Percentiles rank a stretch among this genome's conserved stretches.
These are phyloP conservation scores for Myrmecobius fasciatus DNA, from an alignment of 2,113 vertebrate genomes.

Conservation along the genomic window DNA sequence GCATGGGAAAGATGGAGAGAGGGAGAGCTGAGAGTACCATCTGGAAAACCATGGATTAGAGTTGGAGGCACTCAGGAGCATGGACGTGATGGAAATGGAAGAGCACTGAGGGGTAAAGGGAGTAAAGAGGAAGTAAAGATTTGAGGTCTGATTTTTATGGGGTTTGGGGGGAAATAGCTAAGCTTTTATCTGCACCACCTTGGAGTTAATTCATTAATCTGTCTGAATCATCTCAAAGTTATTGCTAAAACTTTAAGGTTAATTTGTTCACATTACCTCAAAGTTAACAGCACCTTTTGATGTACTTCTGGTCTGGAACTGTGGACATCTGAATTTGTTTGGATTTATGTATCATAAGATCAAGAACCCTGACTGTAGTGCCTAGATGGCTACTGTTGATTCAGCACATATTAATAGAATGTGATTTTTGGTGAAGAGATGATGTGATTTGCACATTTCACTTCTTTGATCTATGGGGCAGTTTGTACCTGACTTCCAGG, in stretches of 20 bases:
- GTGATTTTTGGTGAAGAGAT: background rate
- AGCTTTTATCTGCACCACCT: background rate
- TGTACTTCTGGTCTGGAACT: background rate
- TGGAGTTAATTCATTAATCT: background rate
- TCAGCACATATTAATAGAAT: background rate
- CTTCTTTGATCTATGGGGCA: background rate
- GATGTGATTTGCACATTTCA: background rate
- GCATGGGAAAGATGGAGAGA: no score
- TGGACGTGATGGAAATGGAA: background rate
- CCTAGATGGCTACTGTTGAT: background rate
- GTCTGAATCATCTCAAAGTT: background rate
- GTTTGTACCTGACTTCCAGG: background rate
- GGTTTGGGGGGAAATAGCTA: background rate
- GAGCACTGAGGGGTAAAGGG: background rate
- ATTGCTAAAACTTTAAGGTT: background rate
- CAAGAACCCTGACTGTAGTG: background rate
- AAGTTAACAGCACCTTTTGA: background rate
- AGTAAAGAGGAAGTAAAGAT: no score
- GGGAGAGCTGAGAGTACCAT: background rate
- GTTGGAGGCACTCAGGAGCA: background rate
- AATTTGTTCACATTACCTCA: background rate
- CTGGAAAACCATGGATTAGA: background rate
- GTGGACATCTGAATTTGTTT: background rate
- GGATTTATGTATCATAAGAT: background rate
- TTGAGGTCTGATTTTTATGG: no score